phyloP scores from a whole-genome alignment of 2,797 vertebrate species.

The Falco peregrinus region DNA sequence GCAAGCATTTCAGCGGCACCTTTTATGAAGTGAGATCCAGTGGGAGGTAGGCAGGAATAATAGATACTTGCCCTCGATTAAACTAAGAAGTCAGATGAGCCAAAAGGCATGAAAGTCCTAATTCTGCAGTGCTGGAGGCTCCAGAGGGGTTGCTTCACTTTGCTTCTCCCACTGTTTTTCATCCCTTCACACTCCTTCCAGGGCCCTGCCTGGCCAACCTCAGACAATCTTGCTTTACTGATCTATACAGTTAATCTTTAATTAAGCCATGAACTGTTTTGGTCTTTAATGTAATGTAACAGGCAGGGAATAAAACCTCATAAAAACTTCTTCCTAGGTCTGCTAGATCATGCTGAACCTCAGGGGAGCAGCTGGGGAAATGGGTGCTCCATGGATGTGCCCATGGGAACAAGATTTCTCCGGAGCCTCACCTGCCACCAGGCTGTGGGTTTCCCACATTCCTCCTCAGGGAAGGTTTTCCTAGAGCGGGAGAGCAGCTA shows the following conservation, averaged over 20 bases:
- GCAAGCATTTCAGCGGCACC: neutral
- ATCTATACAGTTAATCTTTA: constrained; percentile 56
- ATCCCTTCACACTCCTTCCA: neutral
- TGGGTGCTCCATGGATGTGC: neutral
- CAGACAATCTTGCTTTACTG: neutral
- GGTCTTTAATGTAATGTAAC: constrained; percentile 35
- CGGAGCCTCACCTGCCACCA: neutral
- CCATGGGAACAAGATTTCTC: neutral
- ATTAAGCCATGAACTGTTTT: constrained; percentile 30
- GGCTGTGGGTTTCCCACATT: neutral
- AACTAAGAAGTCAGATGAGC: neutral
- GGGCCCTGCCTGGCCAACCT: neutral
- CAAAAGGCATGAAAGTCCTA: neutral
- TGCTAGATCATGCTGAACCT: neutral
- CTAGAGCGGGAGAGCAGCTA: neutral
- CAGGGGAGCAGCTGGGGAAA: neutral
- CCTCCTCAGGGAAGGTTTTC: neutral
- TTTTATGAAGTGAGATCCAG: neutral
- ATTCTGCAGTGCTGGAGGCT: neutral
- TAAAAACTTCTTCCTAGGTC: neutral
- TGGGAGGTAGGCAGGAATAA: neutral
- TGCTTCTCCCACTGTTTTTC: neutral
- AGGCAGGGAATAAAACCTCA: neutral
- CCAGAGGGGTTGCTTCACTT: neutral
- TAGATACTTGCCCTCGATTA: neutral